phyloP scores from a whole-genome alignment of 2,113 vertebrate genomes.

The Pseudorhombus dupliciocellatus region DNA sequence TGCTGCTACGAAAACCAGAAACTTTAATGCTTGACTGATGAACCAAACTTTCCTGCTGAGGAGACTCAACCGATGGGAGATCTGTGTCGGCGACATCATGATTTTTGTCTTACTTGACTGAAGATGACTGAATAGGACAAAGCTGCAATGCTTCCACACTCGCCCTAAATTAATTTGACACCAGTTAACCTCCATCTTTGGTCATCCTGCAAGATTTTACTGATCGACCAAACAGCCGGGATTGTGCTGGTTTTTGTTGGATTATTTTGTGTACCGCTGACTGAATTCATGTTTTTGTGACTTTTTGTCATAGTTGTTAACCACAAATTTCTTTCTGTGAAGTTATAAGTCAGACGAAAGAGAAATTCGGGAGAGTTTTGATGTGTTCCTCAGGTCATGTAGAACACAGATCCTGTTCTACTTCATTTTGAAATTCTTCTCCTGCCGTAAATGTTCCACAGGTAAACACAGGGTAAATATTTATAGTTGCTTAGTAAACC shows the following conservation, averaged over 20 bases:
- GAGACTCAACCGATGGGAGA: not conserved
- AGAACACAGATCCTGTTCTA: slow-evolving; percentile 21
- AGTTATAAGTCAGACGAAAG: not conserved
- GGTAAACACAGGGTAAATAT: not conserved
- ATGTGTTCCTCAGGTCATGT: too few species aligned
- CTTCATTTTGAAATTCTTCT: slow-evolving; percentile 37
- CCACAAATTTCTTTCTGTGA: not conserved
- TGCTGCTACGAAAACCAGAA: not conserved
- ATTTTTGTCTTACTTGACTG: too few species aligned
- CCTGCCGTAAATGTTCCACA: not conserved
- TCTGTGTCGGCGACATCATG: too few species aligned
- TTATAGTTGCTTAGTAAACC: not conserved
- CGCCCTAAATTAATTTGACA: too few species aligned
- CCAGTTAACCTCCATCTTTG: not conserved
- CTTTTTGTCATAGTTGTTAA: not conserved
- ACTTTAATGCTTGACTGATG: not conserved
- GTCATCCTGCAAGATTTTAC: not conserved
- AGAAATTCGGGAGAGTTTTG: too few species aligned
- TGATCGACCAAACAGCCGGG: not conserved
- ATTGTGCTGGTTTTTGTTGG: slow-evolving; percentile 2
- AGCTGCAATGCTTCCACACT: too few species aligned
- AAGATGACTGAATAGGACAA: too few species aligned
- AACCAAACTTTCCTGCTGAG: not conserved
- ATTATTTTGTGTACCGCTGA: not conserved
- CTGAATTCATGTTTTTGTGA: not conserved